phyloP scores from a whole-genome alignment of 1,140 invertebrate species.

The Diorhabda sublineata region DNA sequence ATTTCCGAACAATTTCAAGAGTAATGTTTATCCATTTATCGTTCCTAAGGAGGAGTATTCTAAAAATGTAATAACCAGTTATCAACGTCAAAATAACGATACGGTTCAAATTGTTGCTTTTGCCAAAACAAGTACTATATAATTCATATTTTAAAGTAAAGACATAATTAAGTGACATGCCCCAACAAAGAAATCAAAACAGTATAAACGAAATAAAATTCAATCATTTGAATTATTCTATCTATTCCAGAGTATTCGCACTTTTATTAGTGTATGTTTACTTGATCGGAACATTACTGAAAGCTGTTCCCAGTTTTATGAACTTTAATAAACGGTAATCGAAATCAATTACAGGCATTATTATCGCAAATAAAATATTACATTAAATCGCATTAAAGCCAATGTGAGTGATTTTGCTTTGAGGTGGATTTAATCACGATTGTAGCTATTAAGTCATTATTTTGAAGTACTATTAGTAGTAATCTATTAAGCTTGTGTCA shows the following conservation, averaged over 20 bases:
- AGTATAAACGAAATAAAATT: too few species aligned
- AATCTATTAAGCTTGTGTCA: background rate
- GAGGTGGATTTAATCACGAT: background rate
- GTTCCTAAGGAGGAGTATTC: background rate
- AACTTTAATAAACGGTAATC: background rate
- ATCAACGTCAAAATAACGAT: too few species aligned
- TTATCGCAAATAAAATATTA: background rate
- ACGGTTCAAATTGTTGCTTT: too few species aligned
- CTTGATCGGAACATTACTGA: background rate
- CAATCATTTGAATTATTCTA: too few species aligned
- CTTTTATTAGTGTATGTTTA: too few species aligned
- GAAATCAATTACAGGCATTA: constrained; percentile 1
- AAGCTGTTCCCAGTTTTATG: background rate
- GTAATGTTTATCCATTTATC: background rate
- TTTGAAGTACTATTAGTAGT: background rate
- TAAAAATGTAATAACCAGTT: background rate
- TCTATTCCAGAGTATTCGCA: too few species aligned
- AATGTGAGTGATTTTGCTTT: background rate
- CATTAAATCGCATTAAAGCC: background rate
- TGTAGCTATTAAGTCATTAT: constrained; percentile 2
- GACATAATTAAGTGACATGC: too few species aligned
- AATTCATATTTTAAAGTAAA: too few species aligned
- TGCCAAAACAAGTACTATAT: too few species aligned
- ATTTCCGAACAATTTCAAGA: background rate
- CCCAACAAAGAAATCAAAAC: too few species aligned